Evolutionary conservation across 1,140 invertebrate species (phyloP), one percentile per base, ranked within the genome.

Genomic region (Ceratosolen fusciceps): DNA sequence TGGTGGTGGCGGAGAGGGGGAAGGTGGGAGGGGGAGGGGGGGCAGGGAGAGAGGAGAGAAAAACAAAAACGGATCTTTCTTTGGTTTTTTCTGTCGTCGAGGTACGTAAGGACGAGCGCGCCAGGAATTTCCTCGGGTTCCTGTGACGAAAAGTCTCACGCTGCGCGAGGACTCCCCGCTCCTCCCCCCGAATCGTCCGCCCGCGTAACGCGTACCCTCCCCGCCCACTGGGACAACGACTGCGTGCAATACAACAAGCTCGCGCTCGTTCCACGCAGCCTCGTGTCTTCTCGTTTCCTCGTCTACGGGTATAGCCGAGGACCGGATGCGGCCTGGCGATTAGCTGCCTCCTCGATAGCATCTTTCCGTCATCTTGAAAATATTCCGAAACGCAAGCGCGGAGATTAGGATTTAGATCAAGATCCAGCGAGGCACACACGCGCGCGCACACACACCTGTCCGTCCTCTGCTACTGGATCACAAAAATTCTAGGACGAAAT

Each of bases 11-110:
- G n/a, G n/a, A n/a, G n/a, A n/a, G n/a, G n/a, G n/a, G n/a, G n/a
- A n/a, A n/a, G n/a, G n/a, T n/a, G n/a, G n/a, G n/a, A n/a, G 16
- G 43, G 43, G 7, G 43, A 47, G 43, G 43, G 9, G 49, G 21
- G 49, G 49, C 12, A 4, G 12, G 3, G 49, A 52, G 14, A 19
- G 49, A 52, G 21, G 49, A 21, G 19, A 19, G 14, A 52, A 52
- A 52, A 47, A n/a, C 8, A 47, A 47, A 47, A 47, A 9, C 43
- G 43, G 43, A n/a, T n/a, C n/a, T n/a, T n/a, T n/a, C n/a, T n/a
- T n/a, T n/a, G n/a, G n/a, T n/a, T 47, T 7, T 74, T 74, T 73
- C 62, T 56, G 72, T 74, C 72, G 47, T 60, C 24, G 2, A 2
- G 2, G 60, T 65, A 16, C 31, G 7, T 37, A 14, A 21, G 24